These are phyloP conservation scores for Neosalanx taihuensis DNA, from an alignment of 2,797 vertebrate genomes.

Conservation along the genomic window DNA sequence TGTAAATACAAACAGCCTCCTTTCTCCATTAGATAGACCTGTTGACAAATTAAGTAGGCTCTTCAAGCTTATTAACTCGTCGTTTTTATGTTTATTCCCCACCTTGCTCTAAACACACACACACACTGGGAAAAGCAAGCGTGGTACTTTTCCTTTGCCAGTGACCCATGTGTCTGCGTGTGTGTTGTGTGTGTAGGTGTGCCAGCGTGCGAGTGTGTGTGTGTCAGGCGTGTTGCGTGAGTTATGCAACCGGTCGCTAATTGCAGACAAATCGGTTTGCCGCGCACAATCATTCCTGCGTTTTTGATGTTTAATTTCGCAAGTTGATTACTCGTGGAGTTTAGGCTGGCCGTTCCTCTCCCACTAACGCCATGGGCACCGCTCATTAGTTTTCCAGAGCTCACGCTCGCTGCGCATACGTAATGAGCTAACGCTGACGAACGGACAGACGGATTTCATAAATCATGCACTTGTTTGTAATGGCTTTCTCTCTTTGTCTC, in stretches of 20 bases:
- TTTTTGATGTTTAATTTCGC: constrained; percentile 81
- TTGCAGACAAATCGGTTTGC: constrained; percentile 82
- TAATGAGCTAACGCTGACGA: constrained; percentile 73
- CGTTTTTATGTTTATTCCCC: background rate
- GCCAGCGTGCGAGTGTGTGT: no score
- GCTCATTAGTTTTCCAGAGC: constrained; percentile 70
- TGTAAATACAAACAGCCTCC: no score
- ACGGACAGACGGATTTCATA: constrained; percentile 78
- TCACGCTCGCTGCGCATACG: constrained; percentile 63
- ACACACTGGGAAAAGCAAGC: background rate
- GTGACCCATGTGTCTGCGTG: no score
- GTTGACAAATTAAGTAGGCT: no score
- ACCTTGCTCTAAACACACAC: background rate
- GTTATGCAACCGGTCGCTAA: constrained; percentile 72
- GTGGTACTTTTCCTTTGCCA: no score
- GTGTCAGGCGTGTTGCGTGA: constrained; percentile 39
- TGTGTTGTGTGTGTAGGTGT: no score
- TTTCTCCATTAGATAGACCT: no score
- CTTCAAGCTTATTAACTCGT: constrained; percentile 5
- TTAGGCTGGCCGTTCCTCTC: constrained; percentile 70
- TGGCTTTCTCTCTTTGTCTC: constrained; percentile 50
- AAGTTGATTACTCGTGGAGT: constrained; percentile 76
- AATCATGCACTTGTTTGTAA: constrained; percentile 81
- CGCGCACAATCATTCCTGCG: constrained; percentile 78
- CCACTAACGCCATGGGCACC: constrained; percentile 54